Evolutionary conservation across 2,797 vertebrate species (phyloP), one percentile per base, ranked within the genome.

Genomic region (Centropyge bicolor): DNA sequence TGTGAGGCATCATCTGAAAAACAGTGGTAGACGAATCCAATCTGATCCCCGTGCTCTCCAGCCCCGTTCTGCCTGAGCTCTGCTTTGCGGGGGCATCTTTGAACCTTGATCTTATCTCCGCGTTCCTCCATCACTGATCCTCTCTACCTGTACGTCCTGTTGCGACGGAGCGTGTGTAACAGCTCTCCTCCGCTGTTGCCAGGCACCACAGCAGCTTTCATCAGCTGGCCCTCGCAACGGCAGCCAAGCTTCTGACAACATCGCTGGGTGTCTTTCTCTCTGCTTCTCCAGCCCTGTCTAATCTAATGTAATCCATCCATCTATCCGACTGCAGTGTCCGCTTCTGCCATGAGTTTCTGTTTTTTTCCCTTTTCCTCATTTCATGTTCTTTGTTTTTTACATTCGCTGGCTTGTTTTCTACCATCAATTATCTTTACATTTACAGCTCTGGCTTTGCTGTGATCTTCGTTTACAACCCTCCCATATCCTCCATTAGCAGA

Each of bases 51-150:
- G 0, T 5, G 72, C 70, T 81, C 74, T 64, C 76, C 36, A n/a
- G 45, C 49, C 48, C 59, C 40, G 56, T 66, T 84, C 63, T 62
- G 55, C 63, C 79, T 65, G 69, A 84, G 80, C 76, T 85, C 62
- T 62, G 73, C 89, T 76, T 81, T 41, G 70, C 40, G 14, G 78
- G 82, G 73, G 84, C 72, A 76, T 91, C 87, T 88, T 76, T 88
- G 86, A 90, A 84, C 86, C 86, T 77, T 81, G 85, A 84, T 89
- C 86, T 82, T 63, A 74, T 81, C 87, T 85, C 74, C 35, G 48
- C 40, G 38, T 65, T 73, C 56, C 74, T 79, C 70, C 80, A 64
- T 51, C 72, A 49, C 85, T 85, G 84, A 89, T 84, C 87, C 84
- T 78, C 81, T 83, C 78, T 46, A 82, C 86, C 82, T 85, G 70